These are phyloP conservation scores for Lasioglossum vierecki DNA, from an alignment of 2,888 invertebrate genomes.

Conservation along the genomic window DNA sequence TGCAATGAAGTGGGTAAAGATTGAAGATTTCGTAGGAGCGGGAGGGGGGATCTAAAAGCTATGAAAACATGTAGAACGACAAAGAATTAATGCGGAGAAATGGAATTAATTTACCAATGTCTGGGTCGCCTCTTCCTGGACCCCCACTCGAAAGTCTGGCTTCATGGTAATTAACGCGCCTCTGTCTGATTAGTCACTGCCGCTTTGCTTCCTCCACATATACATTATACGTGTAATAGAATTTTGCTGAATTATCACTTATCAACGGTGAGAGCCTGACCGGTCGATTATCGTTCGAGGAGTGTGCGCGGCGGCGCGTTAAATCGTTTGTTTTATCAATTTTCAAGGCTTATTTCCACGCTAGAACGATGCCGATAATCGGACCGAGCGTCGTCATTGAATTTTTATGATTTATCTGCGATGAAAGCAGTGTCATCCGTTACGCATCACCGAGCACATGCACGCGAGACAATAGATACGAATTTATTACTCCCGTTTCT, in stretches of 20 bases:
- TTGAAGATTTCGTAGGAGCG: not conserved
- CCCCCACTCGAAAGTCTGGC: conserved; percentile 42
- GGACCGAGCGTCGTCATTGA: conserved; percentile 32
- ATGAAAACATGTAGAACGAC: not conserved
- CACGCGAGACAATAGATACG: not conserved
- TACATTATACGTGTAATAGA: conserved; percentile 52
- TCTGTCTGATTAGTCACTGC: conserved; percentile 58
- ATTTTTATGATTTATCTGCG: conserved; percentile 20
- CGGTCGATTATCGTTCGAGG: conserved; percentile 59
- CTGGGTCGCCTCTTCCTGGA: conserved; percentile 26
- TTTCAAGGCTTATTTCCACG: conserved; percentile 64
- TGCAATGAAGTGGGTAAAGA: not conserved
- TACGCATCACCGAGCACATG: not conserved
- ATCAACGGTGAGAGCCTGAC: conserved; percentile 49
- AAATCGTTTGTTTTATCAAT: conserved; percentile 69
- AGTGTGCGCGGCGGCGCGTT: conserved; percentile 46
- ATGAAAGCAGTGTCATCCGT: not conserved
- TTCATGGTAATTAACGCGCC: conserved; percentile 54
- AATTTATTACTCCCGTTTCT: not conserved
- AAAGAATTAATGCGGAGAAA: not conserved
- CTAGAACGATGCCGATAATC: conserved; percentile 38
- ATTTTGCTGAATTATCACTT: conserved; percentile 57
- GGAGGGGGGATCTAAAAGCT: not conserved
- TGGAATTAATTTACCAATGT: conserved; percentile 49
- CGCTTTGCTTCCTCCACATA: conserved; percentile 42